These are phyloP conservation scores for Podilymbus podiceps DNA, from an alignment of 2,113 vertebrate genomes.

Conservation along the genomic window DNA sequence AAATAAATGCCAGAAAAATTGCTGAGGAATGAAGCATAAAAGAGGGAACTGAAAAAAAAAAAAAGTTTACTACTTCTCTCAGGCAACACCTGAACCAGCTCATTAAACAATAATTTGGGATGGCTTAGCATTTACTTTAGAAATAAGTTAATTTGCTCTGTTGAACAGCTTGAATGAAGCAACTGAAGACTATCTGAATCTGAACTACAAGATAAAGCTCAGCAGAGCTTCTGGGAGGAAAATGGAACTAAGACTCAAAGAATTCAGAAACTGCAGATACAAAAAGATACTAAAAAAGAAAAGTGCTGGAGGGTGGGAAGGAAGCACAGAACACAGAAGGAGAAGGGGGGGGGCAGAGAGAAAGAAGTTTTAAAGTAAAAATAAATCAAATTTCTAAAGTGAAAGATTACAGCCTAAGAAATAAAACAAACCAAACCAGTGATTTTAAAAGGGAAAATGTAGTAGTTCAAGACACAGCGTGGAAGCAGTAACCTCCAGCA, in stretches of 20 bases:
- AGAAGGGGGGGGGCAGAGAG: fast-evolving
- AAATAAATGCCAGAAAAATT: not conserved
- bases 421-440: not conserved
- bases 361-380: not conserved
- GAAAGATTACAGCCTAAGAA: not conserved
- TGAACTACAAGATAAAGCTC: not conserved
- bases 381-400: not conserved
- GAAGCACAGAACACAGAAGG: not conserved
- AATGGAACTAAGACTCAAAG: not conserved
- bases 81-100: not conserved
- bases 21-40: not conserved
- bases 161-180: not conserved
- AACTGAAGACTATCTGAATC: not conserved
- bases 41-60: not conserved
- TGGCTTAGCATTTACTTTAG: not conserved
- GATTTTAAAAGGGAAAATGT: not conserved
- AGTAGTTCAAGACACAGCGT: not conserved
- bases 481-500: not conserved
- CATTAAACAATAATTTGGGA: not conserved
- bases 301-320: not conserved
- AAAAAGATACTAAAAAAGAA: not conserved
- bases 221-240: not conserved
- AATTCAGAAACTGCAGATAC: not conserved
- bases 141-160: not conserved
- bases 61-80: not conserved